Percentiles rank a stretch among this genome's conserved stretches.
phyloP scores from a whole-genome alignment of 2,797 vertebrate genomes.

The Octomys mimax region DNA sequence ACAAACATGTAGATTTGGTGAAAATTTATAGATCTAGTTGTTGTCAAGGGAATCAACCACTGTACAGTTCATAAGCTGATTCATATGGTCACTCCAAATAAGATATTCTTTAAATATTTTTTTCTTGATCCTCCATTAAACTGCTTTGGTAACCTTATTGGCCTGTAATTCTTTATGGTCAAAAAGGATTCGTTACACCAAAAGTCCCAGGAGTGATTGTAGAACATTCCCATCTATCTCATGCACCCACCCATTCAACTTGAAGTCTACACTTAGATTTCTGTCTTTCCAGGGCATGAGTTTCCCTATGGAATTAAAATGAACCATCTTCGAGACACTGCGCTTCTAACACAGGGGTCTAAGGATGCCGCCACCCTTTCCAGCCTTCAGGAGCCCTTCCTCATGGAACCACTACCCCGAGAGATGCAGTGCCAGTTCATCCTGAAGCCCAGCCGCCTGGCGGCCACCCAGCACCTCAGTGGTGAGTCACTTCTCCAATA shows the following conservation, averaged over 20 bases:
- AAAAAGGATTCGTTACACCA: constrained; percentile 44
- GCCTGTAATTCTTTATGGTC: neutral
- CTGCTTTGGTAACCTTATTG: neutral
- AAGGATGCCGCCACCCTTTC: constrained; percentile 88
- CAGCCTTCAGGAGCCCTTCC: constrained; percentile 92
- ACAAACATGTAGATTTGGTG: neutral
- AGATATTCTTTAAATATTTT: constrained; percentile 26
- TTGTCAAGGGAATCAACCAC: neutral
- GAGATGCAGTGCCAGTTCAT: constrained; percentile 97
- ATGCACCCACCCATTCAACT: constrained; percentile 42
- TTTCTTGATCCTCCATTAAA: neutral
- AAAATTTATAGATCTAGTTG: constrained; percentile 26
- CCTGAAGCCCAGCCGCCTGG: constrained; percentile 94
- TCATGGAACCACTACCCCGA: constrained; percentile 94
- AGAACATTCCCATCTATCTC: neutral
- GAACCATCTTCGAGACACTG: constrained; percentile 94
- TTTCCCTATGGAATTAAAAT: constrained; percentile 98
- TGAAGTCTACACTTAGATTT: constrained; percentile 73
- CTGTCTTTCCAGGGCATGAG: constrained; percentile 94
- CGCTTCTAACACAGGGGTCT: constrained; percentile 85
- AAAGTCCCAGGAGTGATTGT: neutral
- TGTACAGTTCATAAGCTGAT: neutral
- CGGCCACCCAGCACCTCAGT: constrained; percentile 88
- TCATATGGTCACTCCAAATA: neutral
- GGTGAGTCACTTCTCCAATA: constrained; percentile 88